Conservation (phyloP, 2,797 vertebrate species). For the Hydrolagus colliei region DNA sequence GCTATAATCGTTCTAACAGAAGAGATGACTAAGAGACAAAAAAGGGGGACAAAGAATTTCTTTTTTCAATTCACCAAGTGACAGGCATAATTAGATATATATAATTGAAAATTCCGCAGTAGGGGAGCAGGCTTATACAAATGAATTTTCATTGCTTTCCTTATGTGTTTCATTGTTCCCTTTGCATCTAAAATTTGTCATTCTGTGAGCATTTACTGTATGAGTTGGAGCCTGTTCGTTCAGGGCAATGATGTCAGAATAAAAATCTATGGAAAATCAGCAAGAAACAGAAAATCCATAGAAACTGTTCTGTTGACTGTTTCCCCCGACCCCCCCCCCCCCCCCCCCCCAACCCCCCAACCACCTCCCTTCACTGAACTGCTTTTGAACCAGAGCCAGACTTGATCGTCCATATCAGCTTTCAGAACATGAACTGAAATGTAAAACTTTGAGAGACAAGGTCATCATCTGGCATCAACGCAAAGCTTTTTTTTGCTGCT, state of each 20-base stretch:
- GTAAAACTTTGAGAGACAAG: slow-evolving; percentile 54
- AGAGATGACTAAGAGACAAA: slow-evolving; percentile 78
- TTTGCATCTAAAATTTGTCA: slow-evolving; percentile 53
- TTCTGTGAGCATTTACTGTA: slow-evolving; percentile 58
- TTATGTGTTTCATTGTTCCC: slow-evolving; percentile 54
- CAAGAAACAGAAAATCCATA: slow-evolving; percentile 36
- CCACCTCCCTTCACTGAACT: slow-evolving; percentile 5
- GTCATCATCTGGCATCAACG: slow-evolving; percentile 66
- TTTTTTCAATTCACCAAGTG: slow-evolving; percentile 74
- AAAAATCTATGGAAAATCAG: slow-evolving; percentile 34
- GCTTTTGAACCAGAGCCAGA: slow-evolving; percentile 33
- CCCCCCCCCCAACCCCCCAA: neutral
- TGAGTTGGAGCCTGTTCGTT: slow-evolving; percentile 51
- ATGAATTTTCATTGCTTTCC: slow-evolving; percentile 71
- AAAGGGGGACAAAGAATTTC: slow-evolving; percentile 69
- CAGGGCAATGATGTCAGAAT: slow-evolving; percentile 56
- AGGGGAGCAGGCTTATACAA: slow-evolving; percentile 65
- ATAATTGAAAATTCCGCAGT: slow-evolving; percentile 76
- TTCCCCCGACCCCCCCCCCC: slow-evolving; percentile 34
- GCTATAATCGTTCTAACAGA: slow-evolving; percentile 91
- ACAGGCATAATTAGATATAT: slow-evolving; percentile 93
- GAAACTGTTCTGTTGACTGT: slow-evolving; percentile 41
- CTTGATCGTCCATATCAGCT: slow-evolving; percentile 41
- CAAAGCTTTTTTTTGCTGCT: slow-evolving; percentile 70
- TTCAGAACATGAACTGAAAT: slow-evolving; percentile 42